A percentile compares a stretch with the other conserved stretches of the same genome.
These are phyloP conservation scores for Campoletis sonorensis DNA, from an alignment of 1,140 invertebrate genomes.

Conservation along the genomic window DNA sequence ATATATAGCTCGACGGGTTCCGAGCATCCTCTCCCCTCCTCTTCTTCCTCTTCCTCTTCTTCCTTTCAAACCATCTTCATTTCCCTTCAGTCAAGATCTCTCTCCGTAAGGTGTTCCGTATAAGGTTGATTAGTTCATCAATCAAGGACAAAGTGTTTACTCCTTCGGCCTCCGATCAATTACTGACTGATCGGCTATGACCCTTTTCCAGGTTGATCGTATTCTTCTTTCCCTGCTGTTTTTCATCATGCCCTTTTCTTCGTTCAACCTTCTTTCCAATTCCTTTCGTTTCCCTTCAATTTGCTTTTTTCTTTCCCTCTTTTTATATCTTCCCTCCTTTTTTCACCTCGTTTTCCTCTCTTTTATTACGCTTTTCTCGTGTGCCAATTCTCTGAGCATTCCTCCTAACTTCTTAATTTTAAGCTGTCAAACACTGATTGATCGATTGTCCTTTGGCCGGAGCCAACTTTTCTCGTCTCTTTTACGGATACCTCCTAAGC, in stretches of 20 bases:
- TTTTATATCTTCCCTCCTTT: not conserved
- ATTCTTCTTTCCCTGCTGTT: not conserved
- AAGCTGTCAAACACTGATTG: conserved; percentile 56
- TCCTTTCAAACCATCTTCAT: not conserved
- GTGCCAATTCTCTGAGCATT: conserved; percentile 55
- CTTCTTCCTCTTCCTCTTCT: too few species aligned
- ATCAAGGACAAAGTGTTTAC: conserved; percentile 71
- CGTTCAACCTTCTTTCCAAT: conserved; percentile 19
- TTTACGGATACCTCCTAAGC: conserved; percentile 8
- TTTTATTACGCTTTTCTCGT: conserved; percentile 7
- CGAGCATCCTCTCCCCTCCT: not conserved
- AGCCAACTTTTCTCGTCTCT: conserved; percentile 56
- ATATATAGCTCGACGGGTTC: not conserved
- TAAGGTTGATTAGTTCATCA: conserved; percentile 71
- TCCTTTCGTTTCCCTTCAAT: conserved; percentile 14
- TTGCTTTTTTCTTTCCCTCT: conserved; percentile 8
- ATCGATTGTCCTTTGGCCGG: conserved; percentile 56
- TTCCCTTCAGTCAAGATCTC: not conserved
- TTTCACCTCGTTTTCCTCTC: not conserved
- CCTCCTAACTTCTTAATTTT: conserved; percentile 59
- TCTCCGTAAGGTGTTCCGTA: conserved; percentile 9
- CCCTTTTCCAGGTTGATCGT: conserved; percentile 16
- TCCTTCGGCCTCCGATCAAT: conserved; percentile 69
- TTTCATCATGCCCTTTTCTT: not conserved
- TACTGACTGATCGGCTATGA: conserved; percentile 64